phyloP scores from a whole-genome alignment of 2,797 vertebrate genomes.

The Takifugu ocellatus region DNA sequence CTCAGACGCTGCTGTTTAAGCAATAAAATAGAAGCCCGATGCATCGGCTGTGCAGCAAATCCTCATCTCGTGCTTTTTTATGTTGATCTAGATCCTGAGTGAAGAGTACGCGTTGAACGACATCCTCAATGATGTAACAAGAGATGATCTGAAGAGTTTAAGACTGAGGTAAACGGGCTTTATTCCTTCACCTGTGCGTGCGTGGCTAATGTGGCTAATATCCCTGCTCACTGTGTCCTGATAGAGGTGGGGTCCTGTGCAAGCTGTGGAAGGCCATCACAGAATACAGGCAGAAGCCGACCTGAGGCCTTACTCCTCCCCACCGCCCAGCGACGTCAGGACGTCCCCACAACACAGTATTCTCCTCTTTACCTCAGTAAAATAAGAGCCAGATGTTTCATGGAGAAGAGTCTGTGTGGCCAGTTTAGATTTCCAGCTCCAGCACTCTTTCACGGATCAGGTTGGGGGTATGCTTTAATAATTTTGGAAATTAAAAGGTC shows the following conservation, averaged over 20 bases:
- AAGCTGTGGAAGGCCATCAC: slow-evolving; percentile 92
- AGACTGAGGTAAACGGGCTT: slow-evolving; percentile 81
- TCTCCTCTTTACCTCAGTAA: slow-evolving; percentile 79
- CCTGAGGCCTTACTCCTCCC: slow-evolving; percentile 67
- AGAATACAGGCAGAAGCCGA: slow-evolving; percentile 83
- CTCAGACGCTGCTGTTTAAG: not conserved
- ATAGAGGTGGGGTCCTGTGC: slow-evolving; percentile 92
- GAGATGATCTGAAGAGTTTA: slow-evolving; percentile 93
- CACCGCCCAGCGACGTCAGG: slow-evolving; percentile 32
- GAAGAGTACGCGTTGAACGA: slow-evolving; percentile 91
- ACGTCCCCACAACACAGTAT: slow-evolving; percentile 39
- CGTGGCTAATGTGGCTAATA: too few species aligned
- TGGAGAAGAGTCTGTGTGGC: slow-evolving; percentile 22
- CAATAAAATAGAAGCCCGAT: not conserved
- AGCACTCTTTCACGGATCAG: slow-evolving; percentile 1
- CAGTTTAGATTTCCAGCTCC: slow-evolving; percentile 20
- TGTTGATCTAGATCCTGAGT: slow-evolving; percentile 79
- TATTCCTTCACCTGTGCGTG: not conserved
- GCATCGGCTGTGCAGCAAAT: not conserved
- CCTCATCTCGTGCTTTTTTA: slow-evolving; percentile 4
- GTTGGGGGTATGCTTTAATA: slow-evolving; percentile 28
- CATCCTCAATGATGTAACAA: slow-evolving; percentile 87
- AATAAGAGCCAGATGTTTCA: slow-evolving; percentile 68
- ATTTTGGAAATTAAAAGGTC: slow-evolving; percentile 21
- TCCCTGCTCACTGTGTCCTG: slow-evolving; percentile 16